These are phyloP conservation scores for Drosophila austrosaltans DNA, from an alignment of 2,888 invertebrate species.

Conservation along the genomic window DNA sequence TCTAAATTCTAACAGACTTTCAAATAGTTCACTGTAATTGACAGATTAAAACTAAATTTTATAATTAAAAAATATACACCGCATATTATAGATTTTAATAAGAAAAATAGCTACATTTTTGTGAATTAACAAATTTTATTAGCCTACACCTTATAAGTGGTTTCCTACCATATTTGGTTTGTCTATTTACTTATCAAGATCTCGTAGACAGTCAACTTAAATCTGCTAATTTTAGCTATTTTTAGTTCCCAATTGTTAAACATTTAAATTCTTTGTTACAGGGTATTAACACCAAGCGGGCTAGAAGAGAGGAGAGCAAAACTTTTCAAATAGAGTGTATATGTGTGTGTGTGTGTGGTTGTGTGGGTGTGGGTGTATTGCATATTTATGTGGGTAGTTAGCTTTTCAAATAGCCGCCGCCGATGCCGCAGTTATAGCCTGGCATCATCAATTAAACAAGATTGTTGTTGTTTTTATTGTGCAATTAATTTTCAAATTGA, in stretches of 20 bases:
- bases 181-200: background rate
- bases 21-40: too few species aligned
- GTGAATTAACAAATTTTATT: too few species aligned
- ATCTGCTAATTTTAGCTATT: background rate
- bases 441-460: constrained; percentile 67
- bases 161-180: too few species aligned
- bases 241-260: background rate
- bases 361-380: constrained; percentile 52
- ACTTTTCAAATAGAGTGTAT: background rate
- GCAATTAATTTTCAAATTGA: constrained; percentile 75
- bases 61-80: too few species aligned
- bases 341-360: constrained; percentile 17
- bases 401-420: constrained; percentile 68
- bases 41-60: too few species aligned
- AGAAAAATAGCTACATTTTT: too few species aligned
- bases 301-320: background rate
- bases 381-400: constrained; percentile 71
- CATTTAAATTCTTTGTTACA: background rate
- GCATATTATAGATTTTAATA: too few species aligned
- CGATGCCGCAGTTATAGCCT: constrained; percentile 27
- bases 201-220: background rate
- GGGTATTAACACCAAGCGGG: background rate
- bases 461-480: constrained; percentile 70
- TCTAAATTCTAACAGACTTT: too few species aligned
- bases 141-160: too few species aligned